Conservation (phyloP, 2,113 vertebrate genomes). For the Beaufortia kweichowensis region DNA sequence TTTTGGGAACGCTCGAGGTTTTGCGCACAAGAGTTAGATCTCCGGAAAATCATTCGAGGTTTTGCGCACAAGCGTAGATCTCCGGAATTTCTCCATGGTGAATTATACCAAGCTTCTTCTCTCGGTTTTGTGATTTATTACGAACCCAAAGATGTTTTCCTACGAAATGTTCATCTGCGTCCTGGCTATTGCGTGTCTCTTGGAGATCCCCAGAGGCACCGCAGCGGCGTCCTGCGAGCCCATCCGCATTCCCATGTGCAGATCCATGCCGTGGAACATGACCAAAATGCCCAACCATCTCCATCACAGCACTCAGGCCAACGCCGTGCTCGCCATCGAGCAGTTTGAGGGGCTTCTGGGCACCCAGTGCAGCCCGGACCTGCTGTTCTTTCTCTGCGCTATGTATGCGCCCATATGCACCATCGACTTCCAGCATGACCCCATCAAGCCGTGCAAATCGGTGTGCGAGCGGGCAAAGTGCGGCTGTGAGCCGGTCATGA, state of each 20-base stretch:
- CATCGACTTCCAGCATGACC: constrained; percentile 96
- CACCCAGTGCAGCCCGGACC: constrained; percentile 88
- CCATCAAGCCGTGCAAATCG: constrained; percentile 95
- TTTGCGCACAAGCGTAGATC: constrained; percentile 22
- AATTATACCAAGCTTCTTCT: neutral
- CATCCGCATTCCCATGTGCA: constrained; percentile 92
- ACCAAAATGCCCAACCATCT: constrained; percentile 99
- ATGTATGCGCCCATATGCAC: constrained; percentile 99
- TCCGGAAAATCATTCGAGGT: neutral
- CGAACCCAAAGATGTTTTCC: constrained; percentile 58
- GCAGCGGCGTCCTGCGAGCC: constrained; percentile 85
- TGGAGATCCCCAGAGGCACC: constrained; percentile 63
- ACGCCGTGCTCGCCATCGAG: constrained; percentile 96
- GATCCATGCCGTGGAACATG: constrained; percentile 96
- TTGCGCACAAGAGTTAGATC: constrained; percentile 19
- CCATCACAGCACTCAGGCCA: constrained; percentile 99
- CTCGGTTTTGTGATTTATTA: neutral
- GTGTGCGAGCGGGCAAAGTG: constrained; percentile 90
- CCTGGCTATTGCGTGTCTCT: constrained; percentile 69
- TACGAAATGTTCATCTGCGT: constrained; percentile 61
- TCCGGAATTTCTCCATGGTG: neutral
- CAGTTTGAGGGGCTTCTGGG: constrained; percentile 94
- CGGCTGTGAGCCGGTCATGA: constrained; percentile 93
- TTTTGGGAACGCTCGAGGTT: neutral
- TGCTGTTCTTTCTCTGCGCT: constrained; percentile 96